Evolutionary conservation across 2,797 vertebrate species (phyloP).

Genomic region (Zalophus californianus): DNA sequence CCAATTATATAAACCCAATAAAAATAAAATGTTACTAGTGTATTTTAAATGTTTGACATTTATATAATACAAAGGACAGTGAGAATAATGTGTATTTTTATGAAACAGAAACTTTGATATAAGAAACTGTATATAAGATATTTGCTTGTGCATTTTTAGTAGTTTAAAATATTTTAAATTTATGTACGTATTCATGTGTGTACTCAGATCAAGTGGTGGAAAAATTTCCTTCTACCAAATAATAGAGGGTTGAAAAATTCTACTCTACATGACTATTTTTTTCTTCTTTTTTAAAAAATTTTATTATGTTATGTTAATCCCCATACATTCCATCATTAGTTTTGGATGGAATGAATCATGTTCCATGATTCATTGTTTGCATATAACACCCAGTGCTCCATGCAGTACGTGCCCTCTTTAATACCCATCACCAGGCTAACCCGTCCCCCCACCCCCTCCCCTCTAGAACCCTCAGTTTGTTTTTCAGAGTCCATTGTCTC

Average conservation of each 20-base stretch:
- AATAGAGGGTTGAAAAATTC: not conserved
- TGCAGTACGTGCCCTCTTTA: too few species aligned
- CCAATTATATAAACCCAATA: not conserved
- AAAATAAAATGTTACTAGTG: not conserved
- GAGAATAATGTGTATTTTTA: not conserved
- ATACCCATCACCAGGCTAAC: too few species aligned
- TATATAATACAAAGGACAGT: not conserved
- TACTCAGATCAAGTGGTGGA: not conserved
- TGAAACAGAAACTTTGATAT: not conserved
- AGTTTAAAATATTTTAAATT: slow-evolving; percentile 10
- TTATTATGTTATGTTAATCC: too few species aligned
- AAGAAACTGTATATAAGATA: not conserved
- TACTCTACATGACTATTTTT: not conserved
- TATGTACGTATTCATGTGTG: not conserved
- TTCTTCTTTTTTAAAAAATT: too few species aligned
- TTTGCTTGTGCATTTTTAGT: not conserved
- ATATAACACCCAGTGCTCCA: too few species aligned
- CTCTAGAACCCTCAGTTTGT: too few species aligned
- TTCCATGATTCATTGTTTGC: too few species aligned
- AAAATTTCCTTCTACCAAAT: not conserved
- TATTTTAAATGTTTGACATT: not conserved
- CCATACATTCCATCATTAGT: too few species aligned
- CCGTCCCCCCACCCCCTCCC: too few species aligned
- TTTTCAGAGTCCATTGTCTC: too few species aligned
- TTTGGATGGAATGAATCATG: too few species aligned